Evolutionary conservation across 2,797 vertebrate genomes (phyloP), one percentile per base, ranked within the genome.

Genomic region (Acestrorhynchus altus): DNA sequence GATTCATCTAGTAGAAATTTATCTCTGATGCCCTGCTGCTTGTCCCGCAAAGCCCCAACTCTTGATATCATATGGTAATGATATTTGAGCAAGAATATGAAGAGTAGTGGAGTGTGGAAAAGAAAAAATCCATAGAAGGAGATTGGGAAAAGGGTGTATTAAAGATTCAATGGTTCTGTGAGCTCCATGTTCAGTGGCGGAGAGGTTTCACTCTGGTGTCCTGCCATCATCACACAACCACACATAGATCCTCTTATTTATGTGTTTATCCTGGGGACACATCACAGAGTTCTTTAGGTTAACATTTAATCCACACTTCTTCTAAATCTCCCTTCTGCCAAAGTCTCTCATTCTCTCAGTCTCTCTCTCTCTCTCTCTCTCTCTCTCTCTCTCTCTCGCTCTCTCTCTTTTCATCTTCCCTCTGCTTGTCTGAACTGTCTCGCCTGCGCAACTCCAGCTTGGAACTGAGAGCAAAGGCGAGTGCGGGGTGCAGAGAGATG

Each of bases 251-350:
- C 79, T 77, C 18, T 74, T 86, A 83, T 87, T 89, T 87, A 52
- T 74, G 72, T 77, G 73, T 78, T 84, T 86, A 77, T 85, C 88
- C 87, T 67, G 79, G 75, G 69, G 75, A 84, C 52, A 54, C 76
- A 80, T 83, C 88, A 86, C 87, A 78, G 68, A 85, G 82, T 46
- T 65, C 64, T 80, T 76, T 46, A 59, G 76, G 80, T 85, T 69
- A 82, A 86, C 86, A 86, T 88, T 87, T 85, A 2, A 88, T 84
- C 67, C 24, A 78, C 26, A 31, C 77, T 80, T 81, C 8, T 76
- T 71, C 52, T 49, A n/a, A 57, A 69, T 39, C 13, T 65, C n/a
- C 51, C 22, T 49, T 81, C 51, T 35, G 22, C 9, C 52, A 28
- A 15, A 47, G 63, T 74, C 72, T 71, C 44, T 39, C 42, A 22